Percentiles rank a stretch among this genome's conserved stretches.
phyloP scores from a whole-genome alignment of 2,113 vertebrate species.

The Taurulus bubalis region DNA sequence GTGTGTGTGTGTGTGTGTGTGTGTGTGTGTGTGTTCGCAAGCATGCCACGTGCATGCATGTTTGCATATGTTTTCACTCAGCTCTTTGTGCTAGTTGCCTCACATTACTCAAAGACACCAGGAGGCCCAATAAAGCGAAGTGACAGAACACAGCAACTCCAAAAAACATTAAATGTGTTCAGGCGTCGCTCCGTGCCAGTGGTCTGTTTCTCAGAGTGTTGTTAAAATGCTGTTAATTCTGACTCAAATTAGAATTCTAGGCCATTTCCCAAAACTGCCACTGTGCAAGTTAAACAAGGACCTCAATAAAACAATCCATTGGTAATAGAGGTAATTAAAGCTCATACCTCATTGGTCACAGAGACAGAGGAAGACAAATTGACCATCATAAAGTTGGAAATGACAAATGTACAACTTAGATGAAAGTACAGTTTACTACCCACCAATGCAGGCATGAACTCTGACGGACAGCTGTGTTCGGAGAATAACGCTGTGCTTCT shows the following conservation, averaged over 20 bases:
- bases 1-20: conserved; percentile 25
- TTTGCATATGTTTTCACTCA: conserved; percentile 70
- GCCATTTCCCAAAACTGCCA: conserved; percentile 58
- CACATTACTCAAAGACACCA: conserved; percentile 69
- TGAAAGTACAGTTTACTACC: conserved; percentile 73
- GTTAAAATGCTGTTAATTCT: conserved; percentile 52
- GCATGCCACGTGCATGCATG: conserved; percentile 33
- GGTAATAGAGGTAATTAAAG: conserved; percentile 47
- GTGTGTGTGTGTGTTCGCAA: conserved; percentile 10
- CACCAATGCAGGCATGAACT: conserved; percentile 98
- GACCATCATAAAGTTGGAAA: background rate
- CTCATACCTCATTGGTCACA: conserved; percentile 34
- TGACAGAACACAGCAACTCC: conserved; percentile 73
- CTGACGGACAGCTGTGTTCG: conserved; percentile 95
- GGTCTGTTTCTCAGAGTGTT: conserved; percentile 21
- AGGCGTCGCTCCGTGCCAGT: conserved; percentile 37
- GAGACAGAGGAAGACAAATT: conserved; percentile 22
- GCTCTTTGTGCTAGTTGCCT: conserved; percentile 58
- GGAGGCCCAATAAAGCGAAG: conserved; percentile 76
- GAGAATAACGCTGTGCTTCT: conserved; percentile 95
- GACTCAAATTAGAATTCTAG: conserved; percentile 52
- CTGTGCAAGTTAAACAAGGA: conserved; percentile 56
- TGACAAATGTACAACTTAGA: conserved; percentile 29
- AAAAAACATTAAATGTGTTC: conserved; percentile 53
- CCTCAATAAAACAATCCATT: conserved; percentile 35